Percentiles rank a stretch among this genome's conserved stretches.
Conservation (phyloP, 1,140 invertebrate genomes). For the Drosophila tropicalis region DNA sequence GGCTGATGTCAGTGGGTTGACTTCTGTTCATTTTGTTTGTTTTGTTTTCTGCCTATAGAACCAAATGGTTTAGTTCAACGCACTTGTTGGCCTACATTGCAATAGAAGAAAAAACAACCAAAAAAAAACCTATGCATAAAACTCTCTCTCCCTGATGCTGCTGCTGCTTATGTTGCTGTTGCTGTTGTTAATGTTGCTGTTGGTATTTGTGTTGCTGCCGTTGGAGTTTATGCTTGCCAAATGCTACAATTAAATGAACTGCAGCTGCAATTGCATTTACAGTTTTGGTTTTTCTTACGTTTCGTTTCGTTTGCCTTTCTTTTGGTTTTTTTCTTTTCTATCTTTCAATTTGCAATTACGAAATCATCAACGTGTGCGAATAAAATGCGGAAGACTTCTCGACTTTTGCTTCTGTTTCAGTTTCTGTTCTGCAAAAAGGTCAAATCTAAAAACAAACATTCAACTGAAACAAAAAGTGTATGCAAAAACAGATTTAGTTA, state of each 20-base stretch:
- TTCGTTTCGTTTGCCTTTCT: neutral
- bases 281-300: conserved; percentile 2
- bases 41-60: conserved; percentile 2
- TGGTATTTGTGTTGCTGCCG: neutral
- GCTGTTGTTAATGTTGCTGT: conserved; percentile 21
- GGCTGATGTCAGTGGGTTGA: conserved; percentile 34
- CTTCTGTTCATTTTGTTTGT: conserved; percentile 16
- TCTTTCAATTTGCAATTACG: conserved; percentile 55
- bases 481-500: conserved; percentile 18
- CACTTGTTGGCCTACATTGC: conserved; percentile 80
- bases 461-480: neutral
- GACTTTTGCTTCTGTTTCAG: neutral
- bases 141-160: conserved; percentile 39
- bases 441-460: conserved; percentile 37
- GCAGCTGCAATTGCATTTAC: conserved; percentile 10
- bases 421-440: conserved; percentile 29
- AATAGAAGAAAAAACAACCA: neutral
- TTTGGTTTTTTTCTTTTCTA: conserved; percentile 6
- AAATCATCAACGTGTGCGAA: conserved; percentile 58
- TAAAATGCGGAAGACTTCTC: conserved; percentile 52
- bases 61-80: conserved; percentile 69
- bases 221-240: conserved; percentile 18
- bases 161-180: conserved; percentile 9
- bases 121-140: conserved; percentile 40
- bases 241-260: conserved; percentile 26